Percentiles rank a stretch among this genome's conserved stretches.
Conservation (phyloP, 2,888 invertebrate genomes). For the Tetranychus truncatus region DNA sequence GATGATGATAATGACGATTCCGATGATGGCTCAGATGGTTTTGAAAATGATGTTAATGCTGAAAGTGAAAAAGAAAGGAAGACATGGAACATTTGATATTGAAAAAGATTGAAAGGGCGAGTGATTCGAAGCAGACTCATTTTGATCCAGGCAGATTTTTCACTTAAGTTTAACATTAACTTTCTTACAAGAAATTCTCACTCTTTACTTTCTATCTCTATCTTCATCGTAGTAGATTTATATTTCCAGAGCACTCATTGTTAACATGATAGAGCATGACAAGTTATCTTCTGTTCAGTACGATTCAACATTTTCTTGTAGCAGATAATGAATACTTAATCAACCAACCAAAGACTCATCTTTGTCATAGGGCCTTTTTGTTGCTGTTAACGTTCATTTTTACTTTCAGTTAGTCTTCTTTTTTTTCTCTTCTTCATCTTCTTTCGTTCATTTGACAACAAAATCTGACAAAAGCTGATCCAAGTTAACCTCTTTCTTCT, state of each 20-base stretch:
- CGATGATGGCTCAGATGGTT: not conserved
- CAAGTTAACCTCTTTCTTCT: too few species aligned
- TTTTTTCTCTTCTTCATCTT: too few species aligned
- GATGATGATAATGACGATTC: not conserved
- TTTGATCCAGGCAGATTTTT: not conserved
- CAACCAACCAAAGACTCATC: too few species aligned
- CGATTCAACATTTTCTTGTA: not conserved
- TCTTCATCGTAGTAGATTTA: not conserved
- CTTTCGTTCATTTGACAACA: too few species aligned
- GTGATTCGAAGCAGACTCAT: not conserved
- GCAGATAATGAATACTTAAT: too few species aligned
- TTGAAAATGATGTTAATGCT: not conserved
- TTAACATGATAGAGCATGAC: not conserved
- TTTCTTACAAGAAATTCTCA: not conserved
- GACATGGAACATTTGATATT: not conserved
- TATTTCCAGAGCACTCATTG: not conserved
- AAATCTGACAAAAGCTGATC: too few species aligned
- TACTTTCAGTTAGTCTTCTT: too few species aligned
- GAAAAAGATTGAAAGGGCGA: not conserved
- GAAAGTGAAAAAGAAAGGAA: not conserved
- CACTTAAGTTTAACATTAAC: not conserved
- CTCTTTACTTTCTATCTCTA: not conserved
- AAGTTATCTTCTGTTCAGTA: not conserved
- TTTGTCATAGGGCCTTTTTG: too few species aligned
- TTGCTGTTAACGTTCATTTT: too few species aligned